Evolutionary conservation across 2,888 invertebrate genomes (phyloP), one percentile per base, ranked within the genome.

Genomic region (Caenorhabditis sp.): DNA sequence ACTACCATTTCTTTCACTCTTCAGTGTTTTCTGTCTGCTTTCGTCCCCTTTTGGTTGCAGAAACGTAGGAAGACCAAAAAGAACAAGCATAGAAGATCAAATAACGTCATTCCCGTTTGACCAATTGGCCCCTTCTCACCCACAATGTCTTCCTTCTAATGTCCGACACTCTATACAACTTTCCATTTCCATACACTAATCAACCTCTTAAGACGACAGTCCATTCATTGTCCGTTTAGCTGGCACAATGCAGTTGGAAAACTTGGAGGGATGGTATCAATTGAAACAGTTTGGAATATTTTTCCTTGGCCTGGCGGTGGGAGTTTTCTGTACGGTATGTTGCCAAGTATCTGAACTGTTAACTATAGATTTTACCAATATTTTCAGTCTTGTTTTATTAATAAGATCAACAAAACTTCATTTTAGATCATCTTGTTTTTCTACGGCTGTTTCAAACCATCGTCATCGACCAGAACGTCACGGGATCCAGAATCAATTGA

Each of bases 161-260:
- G 59, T 63, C 58, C 58, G 54, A 24, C 54, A 54, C 38, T 19
- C 19, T 59, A 26, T 63, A 63, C 63, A 66, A 66, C 68, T 68
- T 68, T 68, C 68, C 54, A 68, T 68, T 68, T 68, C 68, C 24
- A 38, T 68, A 68, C 68, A 68, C 38, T 68, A 68, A 68, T 68
- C 68, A 54, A 68, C 68, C 64, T 38, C 59, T 59, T 38, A 24
- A 44, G n/a, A 8, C 16, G 41, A 41, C 22, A 38, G 38, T 19
- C 38, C 59, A 59, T 61, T 24, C 16, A 24, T 63, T 47, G 24
- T 61, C 26, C 49, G 19, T 8, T 49, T 49, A 19, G n/a, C 22
- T 54, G 10, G 6, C 41, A 59, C 19, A 24, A 68, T 68, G 68
- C 68, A 66, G 47, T 12, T 59, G 31, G 59, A 63, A n/a, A 26